A percentile compares a stretch with the other conserved stretches of the same genome.
phyloP scores from a whole-genome alignment of 1,140 invertebrate species.

The Drosophila mojavensis region DNA sequence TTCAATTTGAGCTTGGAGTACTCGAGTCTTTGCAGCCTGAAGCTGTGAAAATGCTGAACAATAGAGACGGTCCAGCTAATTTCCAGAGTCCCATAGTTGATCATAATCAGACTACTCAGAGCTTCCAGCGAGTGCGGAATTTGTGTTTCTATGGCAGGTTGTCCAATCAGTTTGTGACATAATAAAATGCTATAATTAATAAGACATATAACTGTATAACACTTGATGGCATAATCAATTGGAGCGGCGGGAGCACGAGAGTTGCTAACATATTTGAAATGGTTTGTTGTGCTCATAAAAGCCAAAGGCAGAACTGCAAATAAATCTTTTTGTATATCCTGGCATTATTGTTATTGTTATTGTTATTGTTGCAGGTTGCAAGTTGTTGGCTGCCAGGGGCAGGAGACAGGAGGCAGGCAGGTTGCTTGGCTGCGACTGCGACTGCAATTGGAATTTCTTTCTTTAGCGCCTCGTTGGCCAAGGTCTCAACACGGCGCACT shows the following conservation, averaged over 20 bases:
- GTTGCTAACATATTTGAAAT: conserved; percentile 19
- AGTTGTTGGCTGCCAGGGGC: conserved; percentile 1
- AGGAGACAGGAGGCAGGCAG: conserved; percentile 5
- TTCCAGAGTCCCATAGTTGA: no score
- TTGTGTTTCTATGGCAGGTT: no score
- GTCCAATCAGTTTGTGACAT: no score
- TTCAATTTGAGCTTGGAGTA: no score
- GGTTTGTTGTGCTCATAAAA: conserved; percentile 23
- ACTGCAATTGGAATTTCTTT: conserved; percentile 52
- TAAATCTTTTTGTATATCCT: conserved; percentile 33
- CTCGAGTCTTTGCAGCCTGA: no score
- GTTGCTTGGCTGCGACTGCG: conserved; percentile 13
- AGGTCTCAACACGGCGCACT: conserved; percentile 50
- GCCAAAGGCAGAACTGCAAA: conserved; percentile 22
- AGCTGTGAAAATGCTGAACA: no score
- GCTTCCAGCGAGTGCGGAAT: no score
- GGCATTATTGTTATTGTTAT: conserved; percentile 37
- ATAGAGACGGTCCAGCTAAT: no score
- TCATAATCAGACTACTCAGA: no score
- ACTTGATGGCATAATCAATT: conserved; percentile 1
- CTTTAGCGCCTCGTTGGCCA: conserved; percentile 60
- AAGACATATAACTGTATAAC: no score
- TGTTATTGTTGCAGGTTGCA: conserved; percentile 15
- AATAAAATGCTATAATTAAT: no score
- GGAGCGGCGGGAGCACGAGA: no score